phyloP scores from a whole-genome alignment of 2,888 invertebrate genomes.

The Argyra leucocephala region DNA sequence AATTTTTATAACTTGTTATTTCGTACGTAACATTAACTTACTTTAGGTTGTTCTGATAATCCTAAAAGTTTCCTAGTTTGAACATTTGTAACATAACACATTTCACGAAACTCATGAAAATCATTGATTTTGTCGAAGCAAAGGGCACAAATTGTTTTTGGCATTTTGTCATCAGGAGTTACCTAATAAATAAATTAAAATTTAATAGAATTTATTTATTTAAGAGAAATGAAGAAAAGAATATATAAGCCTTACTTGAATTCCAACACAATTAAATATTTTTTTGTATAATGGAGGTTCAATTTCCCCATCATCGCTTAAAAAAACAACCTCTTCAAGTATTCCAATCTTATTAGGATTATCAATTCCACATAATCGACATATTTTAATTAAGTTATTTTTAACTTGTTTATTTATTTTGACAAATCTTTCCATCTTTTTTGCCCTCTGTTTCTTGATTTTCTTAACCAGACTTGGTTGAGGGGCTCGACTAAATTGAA shows the following conservation, averaged over 20 bases:
- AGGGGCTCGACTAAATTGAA: conserved; percentile 3
- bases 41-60: conserved; percentile 31
- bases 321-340: conserved; percentile 24
- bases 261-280: conserved; percentile 35
- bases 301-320: conserved; percentile 28
- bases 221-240: neutral
- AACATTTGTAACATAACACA: conserved; percentile 49
- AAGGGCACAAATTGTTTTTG: conserved; percentile 51
- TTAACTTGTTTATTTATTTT: conserved; percentile 40
- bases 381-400: conserved; percentile 40
- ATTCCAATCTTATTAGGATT: conserved; percentile 38
- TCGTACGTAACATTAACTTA: conserved; percentile 17
- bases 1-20: neutral
- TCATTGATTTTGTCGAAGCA: conserved; percentile 55
- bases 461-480: neutral
- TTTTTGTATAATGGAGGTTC: conserved; percentile 38
- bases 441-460: neutral
- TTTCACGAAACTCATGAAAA: conserved; percentile 51
- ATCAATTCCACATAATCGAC: conserved; percentile 42
- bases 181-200: conserved; percentile 44
- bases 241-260: conserved; percentile 29
- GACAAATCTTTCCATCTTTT: conserved; percentile 38
- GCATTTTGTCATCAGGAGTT: conserved; percentile 50
- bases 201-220: neutral
- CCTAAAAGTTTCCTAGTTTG: conserved; percentile 44